These are phyloP conservation scores for Dimorphilus gyrociliatus DNA, from an alignment of 2,888 invertebrate species.

Conservation along the genomic window DNA sequence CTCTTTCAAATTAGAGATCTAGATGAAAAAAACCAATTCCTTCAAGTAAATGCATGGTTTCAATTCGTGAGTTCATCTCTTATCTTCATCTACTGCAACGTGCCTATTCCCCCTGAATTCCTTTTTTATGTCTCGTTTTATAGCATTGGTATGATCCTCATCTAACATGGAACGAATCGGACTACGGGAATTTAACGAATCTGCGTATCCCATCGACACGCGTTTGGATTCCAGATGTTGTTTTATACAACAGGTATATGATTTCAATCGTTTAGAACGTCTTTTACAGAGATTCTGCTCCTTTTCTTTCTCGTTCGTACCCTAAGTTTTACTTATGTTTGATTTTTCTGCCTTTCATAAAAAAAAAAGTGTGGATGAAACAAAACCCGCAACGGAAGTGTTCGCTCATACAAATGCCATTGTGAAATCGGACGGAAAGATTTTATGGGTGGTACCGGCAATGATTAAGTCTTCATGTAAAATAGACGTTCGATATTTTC, in stretches of 20 bases:
- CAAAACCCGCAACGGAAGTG: slow-evolving; percentile 10
- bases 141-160: slow-evolving; percentile 12
- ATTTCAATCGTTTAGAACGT: neutral
- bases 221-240: slow-evolving; percentile 12
- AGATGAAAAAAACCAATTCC: slow-evolving; percentile 39
- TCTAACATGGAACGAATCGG: slow-evolving; percentile 10
- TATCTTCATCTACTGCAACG: neutral
- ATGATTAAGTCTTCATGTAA: slow-evolving; percentile 12
- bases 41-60: slow-evolving; percentile 39
- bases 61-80: slow-evolving; percentile 13
- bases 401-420: slow-evolving; percentile 12
- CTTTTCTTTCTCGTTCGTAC: neutral
- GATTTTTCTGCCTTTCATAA: too few species aligned
- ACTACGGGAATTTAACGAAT: slow-evolving; percentile 7
- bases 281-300: too few species aligned
- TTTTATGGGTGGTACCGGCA: slow-evolving; percentile 12
- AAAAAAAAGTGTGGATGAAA: slow-evolving; percentile 14
- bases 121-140: neutral
- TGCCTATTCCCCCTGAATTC: neutral
- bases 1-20: slow-evolving; percentile 11
- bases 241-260: slow-evolving; percentile 11
- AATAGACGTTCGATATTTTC: slow-evolving; percentile 14
- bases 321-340: neutral
- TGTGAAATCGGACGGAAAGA: slow-evolving; percentile 9
- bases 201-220: slow-evolving; percentile 9